Evolutionary conservation across 2,797 vertebrate species (phyloP).

Genomic region (Australoheros facetus): DNA sequence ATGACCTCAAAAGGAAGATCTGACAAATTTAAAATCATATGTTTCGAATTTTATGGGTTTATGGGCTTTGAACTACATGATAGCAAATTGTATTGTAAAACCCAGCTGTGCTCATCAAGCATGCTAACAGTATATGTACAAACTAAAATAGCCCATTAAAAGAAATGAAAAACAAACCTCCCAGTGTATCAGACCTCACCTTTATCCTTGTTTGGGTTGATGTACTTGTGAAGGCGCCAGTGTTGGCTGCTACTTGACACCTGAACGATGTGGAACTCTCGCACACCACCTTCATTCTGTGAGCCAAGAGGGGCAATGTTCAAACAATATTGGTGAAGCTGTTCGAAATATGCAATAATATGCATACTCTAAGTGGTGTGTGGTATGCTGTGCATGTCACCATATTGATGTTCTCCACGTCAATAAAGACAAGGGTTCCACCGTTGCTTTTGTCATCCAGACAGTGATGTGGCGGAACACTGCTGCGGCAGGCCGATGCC

Average conservation of each 20-base stretch:
- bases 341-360: background rate
- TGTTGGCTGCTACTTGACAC: constrained; percentile 93
- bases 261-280: constrained; percentile 96
- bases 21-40: no score
- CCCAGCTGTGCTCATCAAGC: background rate
- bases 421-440: constrained; percentile 91
- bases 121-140: background rate
- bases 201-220: constrained; percentile 91
- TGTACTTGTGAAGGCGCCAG: constrained; percentile 92
- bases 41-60: background rate
- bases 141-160: background rate
- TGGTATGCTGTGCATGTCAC: constrained; percentile 75
- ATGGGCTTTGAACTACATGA: background rate
- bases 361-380: background rate
- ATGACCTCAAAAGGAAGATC: no score
- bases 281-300: constrained; percentile 92
- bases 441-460: constrained; percentile 76
- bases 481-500: constrained; percentile 89
- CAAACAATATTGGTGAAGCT: background rate
- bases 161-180: background rate
- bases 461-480: constrained; percentile 83
- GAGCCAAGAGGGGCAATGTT: background rate
- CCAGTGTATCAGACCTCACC: constrained; percentile 73
- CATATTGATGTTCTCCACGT: constrained; percentile 95
- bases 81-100: background rate